Base-by-base conservation (phyloP, 2,797 vertebrate species). In the Eidolon dupreanum region DNA sequence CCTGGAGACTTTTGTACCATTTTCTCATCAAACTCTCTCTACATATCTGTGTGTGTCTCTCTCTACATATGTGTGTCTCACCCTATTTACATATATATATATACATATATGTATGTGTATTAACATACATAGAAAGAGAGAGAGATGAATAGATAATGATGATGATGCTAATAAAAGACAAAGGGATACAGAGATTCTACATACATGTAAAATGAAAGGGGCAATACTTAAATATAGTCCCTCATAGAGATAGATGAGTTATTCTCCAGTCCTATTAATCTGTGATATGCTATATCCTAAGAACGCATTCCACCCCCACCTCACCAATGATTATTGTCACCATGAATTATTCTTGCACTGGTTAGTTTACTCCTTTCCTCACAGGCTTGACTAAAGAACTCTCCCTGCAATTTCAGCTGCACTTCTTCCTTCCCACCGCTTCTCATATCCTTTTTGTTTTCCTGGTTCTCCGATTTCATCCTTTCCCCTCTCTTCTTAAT, bases 381-480 rank as follows among this genome's bases (percentile, higher is more conserved):
- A 31, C 31, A 91, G 85, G 46, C 90, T 73, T 89, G 26, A 87
- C 94, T 95, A 88, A 94, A 97, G 88, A 87, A 92, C 83, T 74
- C 65, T 88, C 49, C 38, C 84, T 93, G 53, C 41, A 20, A 13
- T 78, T 41, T 87, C 86, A 96, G 17, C n/a, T 74, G 95, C 79
- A 41, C 75, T 63, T 95, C 94, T 97, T 95, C 90, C 66, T 97
- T 78, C 61, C 92, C 90, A 55, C 53, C 0, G 53, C 74, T 84
- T 93, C 90, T 97, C 90, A 53, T 91, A 87, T 46, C 93, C 81
- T 85, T 90, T 97, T 97, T 98, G 95, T 97, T 95, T 97, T 94
- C 66, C 83, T 59, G 13, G 86, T 88, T 94, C 68, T 97, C 88
- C 5, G 16, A 95, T 94, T 96, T 96, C 95, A 94, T 66, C 78